Evolutionary conservation across 2,888 invertebrate species (phyloP), one percentile per base, ranked within the genome.

Genomic region (Megamerina dolium): DNA sequence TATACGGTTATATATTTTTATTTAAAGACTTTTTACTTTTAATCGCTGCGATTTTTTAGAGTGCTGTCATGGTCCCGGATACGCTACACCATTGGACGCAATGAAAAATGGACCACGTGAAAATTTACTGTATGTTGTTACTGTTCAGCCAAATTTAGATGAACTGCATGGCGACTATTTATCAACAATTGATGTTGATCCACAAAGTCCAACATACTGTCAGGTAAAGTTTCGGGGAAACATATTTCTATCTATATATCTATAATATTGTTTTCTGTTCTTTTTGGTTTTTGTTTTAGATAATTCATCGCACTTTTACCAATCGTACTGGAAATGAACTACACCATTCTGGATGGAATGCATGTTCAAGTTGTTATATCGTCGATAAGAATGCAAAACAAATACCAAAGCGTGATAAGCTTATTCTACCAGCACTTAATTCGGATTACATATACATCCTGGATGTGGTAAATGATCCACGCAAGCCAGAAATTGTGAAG

Each of bases 301-400:
- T 96, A 4, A 83, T 97, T 33, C 85, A 90, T 64, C 84, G 92
- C 16, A 78, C 92, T 0, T 79, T 81, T 57, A 85, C 94, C 58
- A 85, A 84, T 8, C 71, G 83, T 49, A 69, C 76, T 4, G 85
- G 83, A 0, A 91, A 97, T 60, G 97, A 97, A 66, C 72, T 97
- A 0, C 97, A 97, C 66, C 97, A 97, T 66, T 84, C 85, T 31
- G 96, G 96, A 0, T 97, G 96, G 96, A 96, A 97, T 66, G 83
- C 91, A 1, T 97, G 97, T 68, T 92, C 93, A 54, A 94, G 94
- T 68, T 96, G 95, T 67, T 80, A 86, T 66, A 49, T 56, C 17
- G 55, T 66, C 9, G 62, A 68, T 30, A 55, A 63, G 27, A 61
- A 70, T 48, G 71, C 73, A 38, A 70, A 59, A 14, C 48, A 44